Percentiles rank a stretch among this genome's conserved stretches.
These are phyloP conservation scores for Pseudolaguvia tuberculata DNA, from an alignment of 2,113 vertebrate species.

Conservation along the genomic window DNA sequence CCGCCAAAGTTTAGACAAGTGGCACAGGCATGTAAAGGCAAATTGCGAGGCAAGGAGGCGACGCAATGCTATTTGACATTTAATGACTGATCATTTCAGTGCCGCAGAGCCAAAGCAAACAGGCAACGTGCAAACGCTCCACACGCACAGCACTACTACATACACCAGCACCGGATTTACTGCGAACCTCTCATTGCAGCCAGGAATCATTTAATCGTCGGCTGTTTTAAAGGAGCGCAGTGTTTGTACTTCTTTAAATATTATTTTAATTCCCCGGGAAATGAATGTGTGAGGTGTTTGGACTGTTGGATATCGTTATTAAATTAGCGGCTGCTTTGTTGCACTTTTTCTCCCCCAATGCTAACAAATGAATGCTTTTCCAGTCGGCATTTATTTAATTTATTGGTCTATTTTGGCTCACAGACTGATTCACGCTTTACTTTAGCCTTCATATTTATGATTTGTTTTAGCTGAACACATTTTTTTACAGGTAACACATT, in stretches of 20 bases:
- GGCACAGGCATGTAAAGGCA: slow-evolving; percentile 50
- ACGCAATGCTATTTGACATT: slow-evolving; percentile 59
- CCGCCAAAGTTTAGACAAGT: slow-evolving; percentile 65
- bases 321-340: slow-evolving; percentile 36
- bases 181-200: neutral
- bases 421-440: slow-evolving; percentile 27
- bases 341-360: slow-evolving; percentile 40
- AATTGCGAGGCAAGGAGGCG: slow-evolving; percentile 56
- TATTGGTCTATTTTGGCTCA: slow-evolving; percentile 50
- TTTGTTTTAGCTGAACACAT: slow-evolving; percentile 48
- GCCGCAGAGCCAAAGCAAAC: slow-evolving; percentile 66
- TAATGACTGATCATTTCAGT: slow-evolving; percentile 69
- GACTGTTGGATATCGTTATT: slow-evolving; percentile 37
- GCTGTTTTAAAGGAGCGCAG: slow-evolving; percentile 11
- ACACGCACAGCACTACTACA: slow-evolving; percentile 15
- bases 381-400: slow-evolving; percentile 45
- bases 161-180: neutral
- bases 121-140: slow-evolving; percentile 39
- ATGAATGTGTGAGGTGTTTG: slow-evolving; percentile 30
- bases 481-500: slow-evolving; percentile 35
- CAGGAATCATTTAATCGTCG: neutral
- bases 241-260: neutral
- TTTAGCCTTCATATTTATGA: slow-evolving; percentile 39
- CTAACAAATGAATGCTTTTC: slow-evolving; percentile 41
- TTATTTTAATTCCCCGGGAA: slow-evolving; percentile 28